A percentile compares a stretch with the other conserved stretches of the same genome.
Evolutionary conservation across 2,797 vertebrate genomes (phyloP).

Genomic region (Poecile montanus): DNA sequence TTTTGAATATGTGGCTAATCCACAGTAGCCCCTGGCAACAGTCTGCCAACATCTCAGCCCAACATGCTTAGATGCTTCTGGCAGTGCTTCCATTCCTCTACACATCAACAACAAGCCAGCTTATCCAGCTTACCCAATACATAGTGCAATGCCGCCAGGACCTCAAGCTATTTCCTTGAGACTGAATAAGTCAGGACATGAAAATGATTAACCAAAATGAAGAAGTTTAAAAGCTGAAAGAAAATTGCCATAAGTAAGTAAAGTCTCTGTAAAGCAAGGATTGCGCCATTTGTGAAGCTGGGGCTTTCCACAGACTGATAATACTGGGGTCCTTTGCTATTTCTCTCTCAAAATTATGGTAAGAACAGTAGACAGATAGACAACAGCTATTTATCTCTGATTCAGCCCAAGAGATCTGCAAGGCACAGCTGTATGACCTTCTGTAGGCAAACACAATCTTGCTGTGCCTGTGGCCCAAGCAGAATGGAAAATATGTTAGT

Average conservation of each 20-base stretch:
- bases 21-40: constrained; percentile 40
- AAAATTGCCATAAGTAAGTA: constrained; percentile 59
- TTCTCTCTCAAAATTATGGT: constrained; percentile 28
- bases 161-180: constrained; percentile 68
- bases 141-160: constrained; percentile 22
- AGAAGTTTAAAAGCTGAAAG: constrained; percentile 60
- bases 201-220: constrained; percentile 72
- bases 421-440: neutral
- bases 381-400: constrained; percentile 52
- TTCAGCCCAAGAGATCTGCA: neutral
- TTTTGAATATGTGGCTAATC: constrained; percentile 30
- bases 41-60: constrained; percentile 34
- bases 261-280: constrained; percentile 46
- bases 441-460: neutral
- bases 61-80: constrained; percentile 40
- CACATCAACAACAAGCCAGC: constrained; percentile 48
- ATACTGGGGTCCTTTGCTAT: constrained; percentile 26
- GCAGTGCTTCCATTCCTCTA: constrained; percentile 48
- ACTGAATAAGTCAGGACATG: constrained; percentile 67
- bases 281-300: constrained; percentile 40
- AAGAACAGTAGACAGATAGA: neutral
- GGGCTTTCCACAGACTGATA: constrained; percentile 65
- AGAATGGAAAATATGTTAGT: neutral
- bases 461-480: neutral
- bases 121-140: constrained; percentile 66